Evolutionary conservation across 2,797 vertebrate species (phyloP).

Genomic region (Diceros bicornis): DNA sequence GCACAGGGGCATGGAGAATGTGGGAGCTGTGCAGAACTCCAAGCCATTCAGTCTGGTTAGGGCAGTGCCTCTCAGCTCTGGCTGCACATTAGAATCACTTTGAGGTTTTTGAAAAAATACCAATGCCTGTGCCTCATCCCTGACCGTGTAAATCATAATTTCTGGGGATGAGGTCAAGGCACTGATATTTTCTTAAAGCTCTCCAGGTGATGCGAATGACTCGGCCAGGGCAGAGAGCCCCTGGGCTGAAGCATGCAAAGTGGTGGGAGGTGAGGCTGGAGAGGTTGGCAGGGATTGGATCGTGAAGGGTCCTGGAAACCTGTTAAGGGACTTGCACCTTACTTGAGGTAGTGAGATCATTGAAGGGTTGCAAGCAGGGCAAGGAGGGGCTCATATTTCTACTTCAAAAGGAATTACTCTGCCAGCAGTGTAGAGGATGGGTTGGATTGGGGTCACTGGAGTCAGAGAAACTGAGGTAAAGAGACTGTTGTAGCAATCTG

Average conservation of each 20-base stretch:
- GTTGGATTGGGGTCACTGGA: neutral
- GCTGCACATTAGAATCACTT: neutral
- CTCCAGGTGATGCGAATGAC: neutral
- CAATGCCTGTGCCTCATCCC: neutral
- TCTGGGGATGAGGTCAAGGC: neutral
- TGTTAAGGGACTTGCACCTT: neutral
- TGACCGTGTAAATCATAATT: neutral
- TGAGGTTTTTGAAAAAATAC: neutral
- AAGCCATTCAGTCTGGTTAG: neutral
- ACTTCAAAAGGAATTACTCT: neutral
- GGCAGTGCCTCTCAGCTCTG: neutral
- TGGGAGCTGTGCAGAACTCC: neutral
- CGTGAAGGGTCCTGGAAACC: neutral
- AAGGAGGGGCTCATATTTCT: no score
- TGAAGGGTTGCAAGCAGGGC: neutral
- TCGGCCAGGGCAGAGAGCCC: neutral
- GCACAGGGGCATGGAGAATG: neutral
- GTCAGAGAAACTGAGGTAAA: neutral
- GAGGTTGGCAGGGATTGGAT: no score
- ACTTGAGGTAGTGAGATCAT: neutral
- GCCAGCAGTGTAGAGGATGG: neutral
- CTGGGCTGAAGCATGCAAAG: neutral
- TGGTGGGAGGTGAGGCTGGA: neutral
- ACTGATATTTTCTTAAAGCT: neutral
- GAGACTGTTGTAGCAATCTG: neutral